phyloP scores from a whole-genome alignment of 1,140 invertebrate genomes.

The Formica exsecta region DNA sequence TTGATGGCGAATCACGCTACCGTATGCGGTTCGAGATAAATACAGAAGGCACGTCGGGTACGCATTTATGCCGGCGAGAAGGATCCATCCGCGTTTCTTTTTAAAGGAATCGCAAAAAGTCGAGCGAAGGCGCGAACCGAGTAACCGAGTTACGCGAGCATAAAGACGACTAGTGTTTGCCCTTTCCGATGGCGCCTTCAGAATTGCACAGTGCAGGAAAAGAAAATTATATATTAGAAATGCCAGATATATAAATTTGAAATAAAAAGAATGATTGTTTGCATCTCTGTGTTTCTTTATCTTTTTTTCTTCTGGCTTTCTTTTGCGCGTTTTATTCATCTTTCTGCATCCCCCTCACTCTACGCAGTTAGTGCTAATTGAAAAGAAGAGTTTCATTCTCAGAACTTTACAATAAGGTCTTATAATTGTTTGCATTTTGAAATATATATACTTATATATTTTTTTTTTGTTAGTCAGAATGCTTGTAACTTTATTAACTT shows the following conservation, averaged over 20 bases:
- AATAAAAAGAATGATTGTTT: conserved; percentile 13
- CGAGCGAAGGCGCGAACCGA: conserved; percentile 56
- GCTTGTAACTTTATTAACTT: background rate
- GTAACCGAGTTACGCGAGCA: conserved; percentile 71
- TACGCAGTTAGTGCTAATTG: background rate
- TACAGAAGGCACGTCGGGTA: conserved; percentile 16
- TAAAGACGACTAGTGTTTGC: conserved; percentile 73
- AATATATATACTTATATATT: background rate
- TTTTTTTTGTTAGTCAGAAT: background rate
- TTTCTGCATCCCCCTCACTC: background rate
- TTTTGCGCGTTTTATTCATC: background rate
- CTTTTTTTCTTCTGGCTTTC: background rate
- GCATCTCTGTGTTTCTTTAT: background rate
- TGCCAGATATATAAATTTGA: conserved; percentile 35
- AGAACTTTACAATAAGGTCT: background rate
- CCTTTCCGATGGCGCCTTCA: background rate
- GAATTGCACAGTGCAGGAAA: background rate
- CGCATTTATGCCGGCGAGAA: conserved; percentile 38
- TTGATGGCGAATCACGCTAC: conserved; percentile 1
- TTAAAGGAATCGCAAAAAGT: conserved; percentile 62
- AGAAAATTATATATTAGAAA: background rate
- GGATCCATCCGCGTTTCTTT: conserved; percentile 35
- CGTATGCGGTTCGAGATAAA: conserved; percentile 35
- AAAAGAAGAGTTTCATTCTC: no score
- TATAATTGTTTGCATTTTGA: background rate